Percentiles rank a stretch among this genome's conserved stretches.
Evolutionary conservation across 2,797 vertebrate genomes (phyloP).

Genomic region (Rallus crepitans): DNA sequence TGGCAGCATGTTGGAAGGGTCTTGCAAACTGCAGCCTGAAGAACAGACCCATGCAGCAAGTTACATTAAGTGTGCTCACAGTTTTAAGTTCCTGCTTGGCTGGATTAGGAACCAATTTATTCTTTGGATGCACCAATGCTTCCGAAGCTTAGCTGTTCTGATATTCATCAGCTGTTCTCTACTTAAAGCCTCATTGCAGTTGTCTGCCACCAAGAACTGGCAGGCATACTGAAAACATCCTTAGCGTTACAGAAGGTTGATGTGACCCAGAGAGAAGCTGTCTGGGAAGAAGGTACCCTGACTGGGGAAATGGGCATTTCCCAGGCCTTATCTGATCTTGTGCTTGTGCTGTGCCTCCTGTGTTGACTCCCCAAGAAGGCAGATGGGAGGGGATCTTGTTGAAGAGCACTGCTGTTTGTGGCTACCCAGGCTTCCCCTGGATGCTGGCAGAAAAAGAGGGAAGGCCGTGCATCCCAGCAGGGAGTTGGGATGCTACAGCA

Average conservation of each 20-base stretch:
- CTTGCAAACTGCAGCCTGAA: neutral
- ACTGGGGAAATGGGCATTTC: fast-evolving
- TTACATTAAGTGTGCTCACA: fast-evolving
- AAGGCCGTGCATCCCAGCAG: neutral
- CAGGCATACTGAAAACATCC: neutral
- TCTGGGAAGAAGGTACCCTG: neutral
- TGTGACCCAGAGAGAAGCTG: neutral
- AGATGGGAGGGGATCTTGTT: fast-evolving
- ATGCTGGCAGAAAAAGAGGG: neutral
- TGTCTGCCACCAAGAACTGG: neutral
- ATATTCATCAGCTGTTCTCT: neutral
- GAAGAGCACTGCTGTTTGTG: neutral
- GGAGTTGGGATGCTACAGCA: neutral
- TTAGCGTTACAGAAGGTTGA: neutral
- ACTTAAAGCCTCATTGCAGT: neutral
- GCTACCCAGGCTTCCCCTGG: neutral
- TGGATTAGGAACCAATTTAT: neutral
- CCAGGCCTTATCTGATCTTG: neutral
- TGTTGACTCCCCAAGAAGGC: neutral
- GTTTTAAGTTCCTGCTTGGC: neutral
- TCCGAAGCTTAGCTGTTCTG: neutral
- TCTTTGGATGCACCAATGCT: neutral
- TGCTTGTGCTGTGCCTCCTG: neutral
- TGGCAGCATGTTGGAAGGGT: neutral
- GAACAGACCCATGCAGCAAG: neutral